A percentile compares a stretch with the other conserved stretches of the same genome.
Evolutionary conservation across 2,797 vertebrate species (phyloP).

Genomic region (Arrhamphus sclerolepis): DNA sequence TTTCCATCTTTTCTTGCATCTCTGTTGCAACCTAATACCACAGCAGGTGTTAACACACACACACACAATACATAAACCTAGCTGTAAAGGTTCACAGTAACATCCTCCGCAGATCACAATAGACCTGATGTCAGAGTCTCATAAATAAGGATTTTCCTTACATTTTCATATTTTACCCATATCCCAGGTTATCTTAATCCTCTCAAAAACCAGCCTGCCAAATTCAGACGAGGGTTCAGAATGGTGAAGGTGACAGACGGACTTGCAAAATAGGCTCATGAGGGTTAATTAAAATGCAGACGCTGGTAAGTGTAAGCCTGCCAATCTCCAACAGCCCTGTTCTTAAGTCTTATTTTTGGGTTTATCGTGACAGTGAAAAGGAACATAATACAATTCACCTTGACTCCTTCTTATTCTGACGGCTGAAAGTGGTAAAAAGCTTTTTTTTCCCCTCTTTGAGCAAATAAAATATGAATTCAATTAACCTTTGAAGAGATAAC

Average conservation of each 20-base stretch:
- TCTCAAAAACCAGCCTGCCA: conserved; percentile 1
- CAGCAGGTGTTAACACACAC: neutral
- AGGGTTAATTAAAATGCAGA: conserved; percentile 46
- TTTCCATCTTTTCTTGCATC: conserved; percentile 32
- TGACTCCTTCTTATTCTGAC: conserved; percentile 18
- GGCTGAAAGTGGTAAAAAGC: conserved; percentile 8
- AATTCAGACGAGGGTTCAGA: conserved; percentile 19
- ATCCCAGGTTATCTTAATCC: conserved; percentile 12
- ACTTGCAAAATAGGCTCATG: conserved; percentile 10
- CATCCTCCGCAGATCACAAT: conserved; percentile 8
- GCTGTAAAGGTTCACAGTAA: neutral
- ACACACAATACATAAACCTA: conserved; percentile 2
- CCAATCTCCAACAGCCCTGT: conserved; percentile 22
- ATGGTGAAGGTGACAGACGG: conserved; percentile 21
- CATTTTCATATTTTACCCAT: conserved; percentile 6
- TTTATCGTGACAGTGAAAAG: conserved; percentile 14
- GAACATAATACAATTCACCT: conserved; percentile 35
- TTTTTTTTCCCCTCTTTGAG: neutral
- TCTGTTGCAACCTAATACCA: conserved; percentile 43
- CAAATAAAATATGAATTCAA: conserved; percentile 31
- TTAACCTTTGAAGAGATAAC: conserved; percentile 26
- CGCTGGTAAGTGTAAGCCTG: conserved; percentile 19
- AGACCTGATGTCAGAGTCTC: conserved; percentile 15
- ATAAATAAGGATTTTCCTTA: conserved; percentile 25
- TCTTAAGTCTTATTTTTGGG: conserved; percentile 3